Percentiles rank a stretch among this genome's conserved stretches.
Evolutionary conservation across 2,113 vertebrate species (phyloP).

Genomic region (Phocoena phocoena): DNA sequence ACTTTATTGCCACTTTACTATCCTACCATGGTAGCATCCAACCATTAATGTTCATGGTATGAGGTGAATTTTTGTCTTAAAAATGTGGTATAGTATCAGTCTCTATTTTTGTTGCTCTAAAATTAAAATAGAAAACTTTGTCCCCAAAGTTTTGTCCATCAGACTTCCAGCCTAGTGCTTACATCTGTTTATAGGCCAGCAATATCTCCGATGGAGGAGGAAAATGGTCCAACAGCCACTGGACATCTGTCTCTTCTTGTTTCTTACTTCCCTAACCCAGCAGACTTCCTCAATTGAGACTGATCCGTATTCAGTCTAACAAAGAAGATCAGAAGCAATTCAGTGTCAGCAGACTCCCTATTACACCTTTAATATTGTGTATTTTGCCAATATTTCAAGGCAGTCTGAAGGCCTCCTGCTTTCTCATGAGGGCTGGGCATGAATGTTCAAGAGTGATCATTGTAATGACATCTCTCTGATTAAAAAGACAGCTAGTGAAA

Average conservation of each 20-base stretch:
- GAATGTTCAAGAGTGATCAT: not conserved
- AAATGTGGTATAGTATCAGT: not conserved
- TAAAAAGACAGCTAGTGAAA: conserved; percentile 74
- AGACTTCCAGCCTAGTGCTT: not conserved
- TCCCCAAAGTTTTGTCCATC: not conserved
- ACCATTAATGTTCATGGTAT: not conserved
- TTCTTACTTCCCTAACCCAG: not conserved
- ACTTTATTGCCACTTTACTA: not conserved
- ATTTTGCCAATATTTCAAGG: conserved; percentile 52
- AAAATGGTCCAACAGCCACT: not conserved
- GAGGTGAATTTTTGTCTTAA: not conserved
- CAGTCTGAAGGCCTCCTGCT: conserved; percentile 41
- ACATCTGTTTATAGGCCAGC: not conserved
- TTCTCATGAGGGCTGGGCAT: conserved; percentile 10
- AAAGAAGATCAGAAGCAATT: not conserved
- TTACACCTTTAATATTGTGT: conserved; percentile 29
- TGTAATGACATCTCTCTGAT: conserved; percentile 67
- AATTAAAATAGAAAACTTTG: conserved; percentile 11
- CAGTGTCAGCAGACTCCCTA: not conserved
- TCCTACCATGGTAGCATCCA: not conserved
- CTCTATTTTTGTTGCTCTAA: not conserved
- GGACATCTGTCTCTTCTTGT: not conserved
- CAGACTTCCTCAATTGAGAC: not conserved
- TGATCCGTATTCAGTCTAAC: not conserved
- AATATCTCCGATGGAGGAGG: not conserved